Evolutionary conservation across 1,140 invertebrate genomes (phyloP), one percentile per base, ranked within the genome.

Genomic region (Chionoecetes opilio): DNA sequence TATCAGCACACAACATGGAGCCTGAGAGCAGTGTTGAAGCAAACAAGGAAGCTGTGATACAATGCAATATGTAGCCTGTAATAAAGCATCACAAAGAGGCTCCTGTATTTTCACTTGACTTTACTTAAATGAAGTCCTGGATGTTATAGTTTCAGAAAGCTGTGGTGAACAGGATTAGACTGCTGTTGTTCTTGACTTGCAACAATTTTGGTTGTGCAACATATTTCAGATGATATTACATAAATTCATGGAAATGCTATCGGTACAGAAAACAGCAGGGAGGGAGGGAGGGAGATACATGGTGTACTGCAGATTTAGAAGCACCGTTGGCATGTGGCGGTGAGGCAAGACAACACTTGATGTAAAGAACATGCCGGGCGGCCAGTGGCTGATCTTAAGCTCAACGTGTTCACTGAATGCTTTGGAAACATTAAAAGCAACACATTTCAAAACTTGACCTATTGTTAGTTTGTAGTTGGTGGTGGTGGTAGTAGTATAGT

Each of bases 271-370:
- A 75, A 75, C 63, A 75, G 63, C n/a, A 75, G 63, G 21, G 41
- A 46, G 41, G 63, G 63, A 75, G 63, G 63, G 63, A 75, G 63
- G 63, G 63, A 75, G 21, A 75, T 75, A 75, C 63, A 75, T 75
- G 63, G 63, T n/a, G 21, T 75, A 75, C 63, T 75, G 63, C 63
- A 75, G 63, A 75, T n/a, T 75, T 5, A 75, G 63, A n/a, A 75
- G 63, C 26, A 26, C 63, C 26, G 21, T 26, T 75, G 63, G 63
- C 63, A 75, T 26, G 63, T 75, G 21, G 63, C n/a, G 63, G 63
- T 75, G 63, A 75, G 26, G 63, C 63, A 75, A 75, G 21, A 75
- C 26, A 75, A 75, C 21, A 21, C 63, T 75, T 17, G 21, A 17
- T n/a, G 21, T 75, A n/a, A 75, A 26, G 6, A 21, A 75, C 21